These are phyloP conservation scores for Mico argentatus DNA, from an alignment of 2,797 vertebrate genomes.

Conservation along the genomic window DNA sequence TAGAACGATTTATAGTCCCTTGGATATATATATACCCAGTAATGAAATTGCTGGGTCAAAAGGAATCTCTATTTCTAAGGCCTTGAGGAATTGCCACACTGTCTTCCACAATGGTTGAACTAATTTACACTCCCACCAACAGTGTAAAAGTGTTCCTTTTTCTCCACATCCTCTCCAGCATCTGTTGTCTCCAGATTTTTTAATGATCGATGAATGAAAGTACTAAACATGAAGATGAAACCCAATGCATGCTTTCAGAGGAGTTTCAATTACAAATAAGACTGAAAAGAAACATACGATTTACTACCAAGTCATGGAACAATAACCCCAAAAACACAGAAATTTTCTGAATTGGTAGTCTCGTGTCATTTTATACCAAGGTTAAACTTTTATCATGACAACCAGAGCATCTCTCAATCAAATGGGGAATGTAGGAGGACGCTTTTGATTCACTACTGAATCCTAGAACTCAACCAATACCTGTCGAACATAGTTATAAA, in stretches of 20 bases:
- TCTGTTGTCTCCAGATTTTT: too few relatives aligned
- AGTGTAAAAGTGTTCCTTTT: too few relatives aligned
- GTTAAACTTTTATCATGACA: neutral
- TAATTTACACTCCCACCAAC: too few relatives aligned
- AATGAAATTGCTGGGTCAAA: too few relatives aligned
- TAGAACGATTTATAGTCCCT: too few relatives aligned
- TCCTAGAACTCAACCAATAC: neutral
- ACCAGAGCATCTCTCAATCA: neutral
- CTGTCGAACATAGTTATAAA: neutral
- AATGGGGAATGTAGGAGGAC: neutral
- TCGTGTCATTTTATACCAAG: neutral
- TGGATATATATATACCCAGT: too few relatives aligned
- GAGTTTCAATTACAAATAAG: neutral
- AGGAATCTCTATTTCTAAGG: too few relatives aligned
- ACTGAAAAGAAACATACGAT: neutral
- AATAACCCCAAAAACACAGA: neutral
- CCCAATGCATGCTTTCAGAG: neutral
- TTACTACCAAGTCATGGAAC: neutral
- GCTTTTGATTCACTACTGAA: neutral
- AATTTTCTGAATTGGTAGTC: neutral
- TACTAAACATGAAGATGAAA: neutral
- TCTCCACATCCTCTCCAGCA: too few relatives aligned
- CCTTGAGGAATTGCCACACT: too few relatives aligned
- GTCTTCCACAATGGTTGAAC: too few relatives aligned
- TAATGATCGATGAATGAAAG: neutral